phyloP scores from a whole-genome alignment of 1,140 invertebrate species.

The Dendroctonus valens region DNA sequence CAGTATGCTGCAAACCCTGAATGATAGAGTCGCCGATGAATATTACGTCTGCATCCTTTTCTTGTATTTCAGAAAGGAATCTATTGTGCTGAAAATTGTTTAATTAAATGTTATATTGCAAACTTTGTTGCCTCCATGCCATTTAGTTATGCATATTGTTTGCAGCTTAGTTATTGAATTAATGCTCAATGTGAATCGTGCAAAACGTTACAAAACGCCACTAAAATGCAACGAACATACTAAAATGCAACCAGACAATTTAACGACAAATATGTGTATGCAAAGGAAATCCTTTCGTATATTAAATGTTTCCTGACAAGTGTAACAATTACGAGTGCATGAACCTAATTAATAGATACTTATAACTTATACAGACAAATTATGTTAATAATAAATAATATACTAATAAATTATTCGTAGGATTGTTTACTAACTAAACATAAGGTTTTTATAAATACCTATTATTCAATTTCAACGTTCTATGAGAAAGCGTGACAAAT shows the following conservation, averaged over 20 bases:
- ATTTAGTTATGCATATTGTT: neutral
- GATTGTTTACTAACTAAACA: no score
- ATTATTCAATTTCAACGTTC: no score
- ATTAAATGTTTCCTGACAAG: no score
- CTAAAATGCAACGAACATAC: neutral
- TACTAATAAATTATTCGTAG: no score
- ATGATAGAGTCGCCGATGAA: slow-evolving; percentile 87
- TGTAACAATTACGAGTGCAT: no score
- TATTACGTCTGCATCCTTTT: slow-evolving; percentile 87
- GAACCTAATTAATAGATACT: no score
- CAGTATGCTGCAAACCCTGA: slow-evolving; percentile 71
- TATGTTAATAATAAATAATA: no score
- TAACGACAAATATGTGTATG: no score
- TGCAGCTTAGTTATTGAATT: neutral
- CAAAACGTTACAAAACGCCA: neutral
- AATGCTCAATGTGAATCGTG: neutral
- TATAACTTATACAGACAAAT: no score
- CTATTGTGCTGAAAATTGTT: slow-evolving; percentile 69
- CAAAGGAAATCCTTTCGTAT: no score
- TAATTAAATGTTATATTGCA: neutral
- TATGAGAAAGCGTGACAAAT: no score
- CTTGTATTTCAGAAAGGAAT: slow-evolving; percentile 76
- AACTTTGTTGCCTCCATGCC: neutral
- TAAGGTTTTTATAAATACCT: no score
- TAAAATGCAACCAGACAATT: slow-evolving; percentile 3